Evolutionary conservation across 2,113 vertebrate genomes (phyloP), one percentile per base, ranked within the genome.

Genomic region (Rutilus rutilus): DNA sequence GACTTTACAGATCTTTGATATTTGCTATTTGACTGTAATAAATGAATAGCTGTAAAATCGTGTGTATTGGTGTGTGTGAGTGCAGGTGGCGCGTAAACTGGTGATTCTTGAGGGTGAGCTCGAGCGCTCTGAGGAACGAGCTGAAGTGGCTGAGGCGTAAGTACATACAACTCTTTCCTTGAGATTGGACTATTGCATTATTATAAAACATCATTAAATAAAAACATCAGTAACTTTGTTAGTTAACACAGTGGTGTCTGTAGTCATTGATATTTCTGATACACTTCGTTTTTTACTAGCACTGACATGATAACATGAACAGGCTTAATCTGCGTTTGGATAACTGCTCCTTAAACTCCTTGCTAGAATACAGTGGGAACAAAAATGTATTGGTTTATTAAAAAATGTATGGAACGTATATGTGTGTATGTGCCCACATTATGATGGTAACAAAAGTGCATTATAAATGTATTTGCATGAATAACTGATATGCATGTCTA

Each of bases 71-170:
- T 76, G 14, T 52, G n/a, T 67, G 42, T 84, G 78, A 62, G 39
- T 87, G 57, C 93, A 99, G 98, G 98, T 99, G 0, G 98, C 98
- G 23, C 96, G 97, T 79, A 99, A 99, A 90, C 95, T 99, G 88
- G 97, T 99, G 1, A 97, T 99, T 88, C 96, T 99, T 85, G 98
- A 99, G 92, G 96, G 97, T 9, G 98, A 99, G 84, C 94, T 99
- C 92, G 98, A 99, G 88, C 97, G 98, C 86, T 98, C 98, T 0
- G 98, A 99, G 92, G 98, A 99, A 91, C 95, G 98, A 30, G 98
- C 98, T 33, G 98, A 99, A 89, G 97, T 98, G 89, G 97, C 98
- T 0, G 97, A 99, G 93, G 98, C 97, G 97, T 99, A 92, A 97
- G 95, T 94, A 85, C 60, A 74, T n/a, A 6, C 12, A 45, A 42